Base-by-base conservation (phyloP, 2,797 vertebrate species). In the Knipowitschia caucasica region DNA sequence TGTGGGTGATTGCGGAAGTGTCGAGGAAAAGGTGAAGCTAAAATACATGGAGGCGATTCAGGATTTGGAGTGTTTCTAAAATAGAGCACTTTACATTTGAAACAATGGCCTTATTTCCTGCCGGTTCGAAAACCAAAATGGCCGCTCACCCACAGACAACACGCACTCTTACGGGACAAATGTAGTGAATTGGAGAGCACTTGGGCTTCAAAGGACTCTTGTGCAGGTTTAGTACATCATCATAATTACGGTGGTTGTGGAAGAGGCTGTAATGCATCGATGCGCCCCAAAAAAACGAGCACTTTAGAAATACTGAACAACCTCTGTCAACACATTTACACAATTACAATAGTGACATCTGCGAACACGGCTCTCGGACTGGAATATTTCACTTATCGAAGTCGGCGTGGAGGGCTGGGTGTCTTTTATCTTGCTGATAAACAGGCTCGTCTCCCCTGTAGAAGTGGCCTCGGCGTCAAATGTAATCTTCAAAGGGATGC, bases 401-500 rank as follows among this genome's bases (percentile, higher is more conserved):
- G 66, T 4, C 7, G 46, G 39, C 68, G 51, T 59, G 17, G n/a
- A n/a, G 33, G 52, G 15, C 52, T 42, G 57, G 55, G 25, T 21
- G 2, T 10, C 75, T 75, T 77, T 82, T 36, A 69, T 75, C 63
- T 73, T 14, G 1, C 45, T 55, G 64, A 63, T 73, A 70, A 70
- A 66, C 71, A 70, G 52, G 53, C 52, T 59, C 31, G 9, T 62
- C 44, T 0, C 34, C 56, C 53, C 31, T 49, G 52, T 35, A 56
- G 59, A 67, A 71, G 45, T 18, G 24, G 14, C 53, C 57, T 69
- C 51, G 17, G 18, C 55, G 71, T 75, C 61, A 63, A 64, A 58
- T 15, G 47, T 62, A 64, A 73, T 80, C 77, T 75, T 82, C 77
- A 82, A 74, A 80, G 71, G 10, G 62, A 73, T 14, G 62, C 54